Base-by-base conservation (phyloP, 2,113 vertebrate species). In the Xiphorhynchus elegans region DNA sequence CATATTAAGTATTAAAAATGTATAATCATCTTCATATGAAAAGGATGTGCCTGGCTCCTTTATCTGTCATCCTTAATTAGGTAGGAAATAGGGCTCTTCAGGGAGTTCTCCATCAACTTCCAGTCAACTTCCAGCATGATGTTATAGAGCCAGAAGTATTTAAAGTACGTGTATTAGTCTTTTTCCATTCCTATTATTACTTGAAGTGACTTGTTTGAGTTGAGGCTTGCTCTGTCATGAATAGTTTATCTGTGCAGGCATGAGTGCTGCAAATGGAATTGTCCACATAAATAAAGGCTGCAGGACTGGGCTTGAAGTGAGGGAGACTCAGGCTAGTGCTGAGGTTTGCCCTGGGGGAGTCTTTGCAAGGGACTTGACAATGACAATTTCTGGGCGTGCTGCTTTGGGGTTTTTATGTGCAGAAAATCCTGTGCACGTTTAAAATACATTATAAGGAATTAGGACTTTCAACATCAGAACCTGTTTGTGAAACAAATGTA, bases 241-340 rank as follows among this genome's bases (percentile, higher is more conserved):
- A 64, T 42, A 79, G 66, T 94, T 94, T 89, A 89, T 74, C 83
- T 91, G 56, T 84, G 60, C 69, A 84, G 87, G 82, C 73, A 56
- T 76, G 86, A 96, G 47, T 68, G 84, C 58, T 84, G 80, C 87
- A 73, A 46, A 92, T 84, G 86, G 94, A 93, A 94, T 95, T 92
- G 87, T 78, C 77, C 87, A 87, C 44, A 56, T 84, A 95, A 90
- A 92, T 91, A 90, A 91, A 92, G 0, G 5, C 87, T 66, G 74
- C 93, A 87, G 89, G 84, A 89, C 87, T 87, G 93, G 68, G 80
- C 86, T 89, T 94, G 91, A 94, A 96, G 69, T 90, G 56, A 77
- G 72, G 46, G 50, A 79, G 67, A 76, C 49, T 60, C 33, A 86
- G 76, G 31, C 83, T 53, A 25, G 13, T 19, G 37, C 66, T 59